Percentiles rank a stretch among this genome's conserved stretches.
phyloP scores from a whole-genome alignment of 2,888 invertebrate genomes.

The Brachyopa scutellaris region DNA sequence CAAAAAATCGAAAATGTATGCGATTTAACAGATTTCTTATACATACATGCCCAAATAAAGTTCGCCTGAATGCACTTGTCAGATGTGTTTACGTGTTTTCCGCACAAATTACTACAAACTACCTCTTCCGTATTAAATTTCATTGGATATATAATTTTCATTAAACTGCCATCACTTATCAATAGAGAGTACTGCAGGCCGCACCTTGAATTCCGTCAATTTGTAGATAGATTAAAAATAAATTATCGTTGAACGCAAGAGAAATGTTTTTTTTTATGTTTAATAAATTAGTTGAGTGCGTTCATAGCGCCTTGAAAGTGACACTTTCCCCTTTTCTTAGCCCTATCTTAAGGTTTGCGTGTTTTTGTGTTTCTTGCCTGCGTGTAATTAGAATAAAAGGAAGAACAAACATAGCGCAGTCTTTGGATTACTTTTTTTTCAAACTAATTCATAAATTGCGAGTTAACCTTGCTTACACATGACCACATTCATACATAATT shows the following conservation, averaged over 20 bases:
- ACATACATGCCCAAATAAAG: no score
- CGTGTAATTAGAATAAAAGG: neutral
- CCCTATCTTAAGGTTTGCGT: constrained; percentile 23
- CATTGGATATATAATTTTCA: constrained; percentile 27
- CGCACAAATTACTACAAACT: neutral
- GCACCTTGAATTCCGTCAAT: constrained; percentile 53
- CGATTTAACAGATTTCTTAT: no score
- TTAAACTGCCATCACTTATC: constrained; percentile 30
- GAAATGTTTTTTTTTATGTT: constrained; percentile 24
- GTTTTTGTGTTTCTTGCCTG: constrained; percentile 19
- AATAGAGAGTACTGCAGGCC: constrained; percentile 11
- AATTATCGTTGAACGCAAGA: constrained; percentile 40
- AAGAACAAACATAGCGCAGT: neutral
- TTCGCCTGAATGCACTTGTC: constrained; percentile 1
- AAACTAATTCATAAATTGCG: constrained; percentile 8
- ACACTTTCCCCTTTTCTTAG: constrained; percentile 2
- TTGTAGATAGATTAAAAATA: constrained; percentile 63
- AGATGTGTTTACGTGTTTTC: neutral
- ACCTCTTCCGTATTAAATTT: constrained; percentile 35
- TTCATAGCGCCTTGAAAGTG: constrained; percentile 13
- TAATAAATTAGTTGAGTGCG: constrained; percentile 37
- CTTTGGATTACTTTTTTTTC: constrained; percentile 19
- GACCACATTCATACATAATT: constrained; percentile 19
- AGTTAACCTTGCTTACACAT: neutral
- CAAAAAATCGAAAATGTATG: no score